Evolutionary conservation across 2,113 vertebrate genomes (phyloP), one percentile per base, ranked within the genome.

Genomic region (Xiphorhynchus elegans): DNA sequence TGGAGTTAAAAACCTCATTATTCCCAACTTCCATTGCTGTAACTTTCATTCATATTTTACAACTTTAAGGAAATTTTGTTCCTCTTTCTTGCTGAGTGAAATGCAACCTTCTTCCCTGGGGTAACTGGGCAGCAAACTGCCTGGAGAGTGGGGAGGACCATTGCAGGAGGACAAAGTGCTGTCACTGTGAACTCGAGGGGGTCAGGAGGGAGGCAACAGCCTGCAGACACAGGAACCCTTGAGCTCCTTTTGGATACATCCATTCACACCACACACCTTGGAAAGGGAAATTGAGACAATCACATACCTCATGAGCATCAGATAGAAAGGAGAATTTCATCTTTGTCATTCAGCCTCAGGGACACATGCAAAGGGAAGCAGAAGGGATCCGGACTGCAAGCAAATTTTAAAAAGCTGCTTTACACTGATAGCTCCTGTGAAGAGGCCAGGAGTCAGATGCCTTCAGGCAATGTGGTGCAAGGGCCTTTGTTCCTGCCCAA

Each of bases 141-240:
- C 17, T 2, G 1, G 55, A 23, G 50, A 77, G 40, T 0, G 2
- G 33, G 24, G 13, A 46, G 59, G 21, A 86, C 19, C 46, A 40
- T 1, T 39, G 40, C 35, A 53, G 63, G 52, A 67, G 35, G 39
- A 60, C 11, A 16, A 40, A 67, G 39, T 28, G 23, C 59, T 68
- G 53, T 6, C 17, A 5, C 39, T 29, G 4, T 24, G 62, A 85
- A 16, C 17, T 15, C 17, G 3, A 24, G 55, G 18, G 25, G 18
- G 5, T 58, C 21, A 62, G 58, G 40, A 40, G 50, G 49, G 35
- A 64, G 58, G 58, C 1, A 15, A 6, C 0, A 1, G 7, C 31
- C 25, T 10, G 20, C 39, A 64, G 53, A 42, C 25, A 26, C 17
- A 8, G 42, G 17, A 50, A 35, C 25, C 44, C n/a, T 56, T 25